Evolutionary conservation across 2,113 vertebrate genomes (phyloP).

Genomic region (Pantherophis guttatus): DNA sequence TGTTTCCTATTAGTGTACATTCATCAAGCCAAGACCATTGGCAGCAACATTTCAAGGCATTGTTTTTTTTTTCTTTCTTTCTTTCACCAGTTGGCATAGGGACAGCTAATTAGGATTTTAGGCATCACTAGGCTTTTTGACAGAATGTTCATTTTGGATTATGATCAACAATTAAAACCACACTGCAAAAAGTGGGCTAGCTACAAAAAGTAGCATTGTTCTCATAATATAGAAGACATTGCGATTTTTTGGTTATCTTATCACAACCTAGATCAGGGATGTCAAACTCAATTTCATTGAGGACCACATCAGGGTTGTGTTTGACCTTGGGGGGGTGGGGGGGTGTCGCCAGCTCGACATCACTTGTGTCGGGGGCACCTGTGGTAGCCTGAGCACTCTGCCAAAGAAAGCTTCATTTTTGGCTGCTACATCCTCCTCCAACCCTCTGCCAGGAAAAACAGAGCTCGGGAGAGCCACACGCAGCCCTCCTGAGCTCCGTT

Average conservation of each 20-base stretch:
- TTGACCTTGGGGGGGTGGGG: too few relatives aligned
- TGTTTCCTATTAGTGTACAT: not conserved
- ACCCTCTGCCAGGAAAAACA: too few relatives aligned
- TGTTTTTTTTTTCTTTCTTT: not conserved
- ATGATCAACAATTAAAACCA: not conserved
- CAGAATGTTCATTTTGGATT: not conserved
- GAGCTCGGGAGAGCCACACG: too few relatives aligned
- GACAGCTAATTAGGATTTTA: not conserved
- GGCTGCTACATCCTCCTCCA: too few relatives aligned
- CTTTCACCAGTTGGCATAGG: not conserved
- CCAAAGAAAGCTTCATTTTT: too few relatives aligned
- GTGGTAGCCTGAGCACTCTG: too few relatives aligned
- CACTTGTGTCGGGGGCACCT: too few relatives aligned
- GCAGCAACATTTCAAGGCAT: not conserved
- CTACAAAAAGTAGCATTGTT: not conserved
- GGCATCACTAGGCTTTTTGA: not conserved
- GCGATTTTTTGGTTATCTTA: not conserved
- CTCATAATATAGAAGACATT: not conserved
- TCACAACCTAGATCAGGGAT: too few relatives aligned
- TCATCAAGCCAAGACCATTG: slow-evolving; percentile 1
- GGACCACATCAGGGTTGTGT: too few relatives aligned
- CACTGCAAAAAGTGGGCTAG: not conserved
- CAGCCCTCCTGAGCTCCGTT: too few relatives aligned
- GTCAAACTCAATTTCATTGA: too few relatives aligned
- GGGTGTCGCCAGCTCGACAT: too few relatives aligned